A percentile compares a stretch with the other conserved stretches of the same genome.
phyloP scores from a whole-genome alignment of 2,888 invertebrate species.

The Scaptomyza reducta region DNA sequence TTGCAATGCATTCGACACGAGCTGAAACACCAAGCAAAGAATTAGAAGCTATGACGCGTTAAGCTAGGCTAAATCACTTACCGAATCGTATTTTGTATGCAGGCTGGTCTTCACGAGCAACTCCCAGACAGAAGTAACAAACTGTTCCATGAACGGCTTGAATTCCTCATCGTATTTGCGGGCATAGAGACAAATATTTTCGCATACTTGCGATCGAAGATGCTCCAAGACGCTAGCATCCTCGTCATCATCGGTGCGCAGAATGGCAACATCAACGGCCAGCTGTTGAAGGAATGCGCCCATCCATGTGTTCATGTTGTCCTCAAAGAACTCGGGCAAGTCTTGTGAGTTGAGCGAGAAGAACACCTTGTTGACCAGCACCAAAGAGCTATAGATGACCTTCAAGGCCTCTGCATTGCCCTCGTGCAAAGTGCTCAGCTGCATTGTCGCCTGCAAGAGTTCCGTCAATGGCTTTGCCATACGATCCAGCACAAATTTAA shows the following conservation, averaged over 20 bases:
- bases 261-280: conserved; percentile 89
- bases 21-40: conserved; percentile 85
- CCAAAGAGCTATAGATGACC: conserved; percentile 94
- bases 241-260: conserved; percentile 92
- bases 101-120: conserved; percentile 93
- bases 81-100: conserved; percentile 95
- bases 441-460: conserved; percentile 95
- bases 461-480: conserved; percentile 97
- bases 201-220: conserved; percentile 97
- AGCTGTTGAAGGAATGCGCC: conserved; percentile 93
- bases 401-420: conserved; percentile 92
- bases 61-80: conserved; percentile 83
- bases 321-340: conserved; percentile 99
- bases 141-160: conserved; percentile 92
- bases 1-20: conserved; percentile 97
- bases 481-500: conserved; percentile 96
- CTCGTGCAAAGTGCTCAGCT: conserved; percentile 90
- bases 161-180: conserved; percentile 99
- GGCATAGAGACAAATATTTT: conserved; percentile 96
- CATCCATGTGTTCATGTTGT: conserved; percentile 99
- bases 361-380: conserved; percentile 96
- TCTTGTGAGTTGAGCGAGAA: conserved; percentile 99
- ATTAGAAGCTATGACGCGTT: neutral
- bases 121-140: conserved; percentile 98
- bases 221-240: conserved; percentile 95